Evolutionary conservation across 1,140 invertebrate genomes (phyloP).

Genomic region (Neoseiulus cucumeris): DNA sequence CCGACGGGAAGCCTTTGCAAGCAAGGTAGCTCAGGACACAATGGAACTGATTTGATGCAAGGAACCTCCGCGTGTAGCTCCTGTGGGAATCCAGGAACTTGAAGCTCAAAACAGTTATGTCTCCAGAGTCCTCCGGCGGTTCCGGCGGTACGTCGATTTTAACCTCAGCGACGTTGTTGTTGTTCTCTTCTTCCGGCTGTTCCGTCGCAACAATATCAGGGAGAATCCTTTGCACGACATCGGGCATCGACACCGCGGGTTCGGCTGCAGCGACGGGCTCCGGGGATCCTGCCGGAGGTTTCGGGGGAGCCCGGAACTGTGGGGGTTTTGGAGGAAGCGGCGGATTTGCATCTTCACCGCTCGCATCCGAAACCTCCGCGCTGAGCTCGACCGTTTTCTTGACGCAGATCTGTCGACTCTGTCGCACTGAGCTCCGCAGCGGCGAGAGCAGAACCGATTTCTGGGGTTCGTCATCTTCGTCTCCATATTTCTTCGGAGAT

Average conservation of each 20-base stretch:
- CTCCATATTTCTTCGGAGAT: background rate
- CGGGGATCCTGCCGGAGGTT: background rate
- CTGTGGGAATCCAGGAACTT: background rate
- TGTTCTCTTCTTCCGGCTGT: background rate
- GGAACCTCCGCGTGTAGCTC: background rate
- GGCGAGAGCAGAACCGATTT: background rate
- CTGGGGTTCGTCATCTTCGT: background rate
- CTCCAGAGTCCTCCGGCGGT: background rate
- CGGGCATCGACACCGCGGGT: background rate
- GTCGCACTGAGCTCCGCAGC: background rate
- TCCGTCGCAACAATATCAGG: background rate
- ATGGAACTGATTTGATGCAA: background rate
- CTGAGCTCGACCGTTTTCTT: background rate
- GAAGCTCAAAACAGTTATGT: background rate
- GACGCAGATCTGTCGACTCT: background rate
- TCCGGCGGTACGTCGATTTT: background rate
- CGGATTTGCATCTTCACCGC: background rate
- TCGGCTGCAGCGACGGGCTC: background rate
- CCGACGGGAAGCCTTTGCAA: constrained; percentile 2
- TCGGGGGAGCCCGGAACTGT: background rate
- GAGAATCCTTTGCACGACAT: background rate
- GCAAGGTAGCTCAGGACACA: background rate
- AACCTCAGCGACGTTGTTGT: background rate
- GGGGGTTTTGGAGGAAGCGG: background rate
- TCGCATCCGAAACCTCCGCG: background rate